These are phyloP conservation scores for Nowickia ferox DNA, from an alignment of 2,888 invertebrate genomes.

Conservation along the genomic window DNA sequence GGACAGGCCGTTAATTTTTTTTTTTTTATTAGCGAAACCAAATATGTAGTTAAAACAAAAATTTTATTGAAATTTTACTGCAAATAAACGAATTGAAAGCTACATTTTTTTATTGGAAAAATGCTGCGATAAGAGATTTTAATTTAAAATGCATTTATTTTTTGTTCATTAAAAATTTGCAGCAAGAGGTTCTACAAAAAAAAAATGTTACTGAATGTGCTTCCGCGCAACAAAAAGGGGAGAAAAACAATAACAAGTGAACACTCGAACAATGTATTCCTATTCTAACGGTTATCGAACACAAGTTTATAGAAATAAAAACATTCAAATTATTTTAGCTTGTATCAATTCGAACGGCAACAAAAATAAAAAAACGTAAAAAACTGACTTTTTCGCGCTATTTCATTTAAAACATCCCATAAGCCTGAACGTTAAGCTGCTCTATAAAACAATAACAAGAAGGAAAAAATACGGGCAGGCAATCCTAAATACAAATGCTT, in stretches of 20 bases:
- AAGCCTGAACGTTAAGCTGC: conserved; percentile 38
- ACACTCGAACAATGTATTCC: conserved; percentile 13
- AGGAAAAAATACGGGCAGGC: neutral
- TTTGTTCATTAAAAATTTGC: neutral
- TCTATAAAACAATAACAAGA: conserved; percentile 24
- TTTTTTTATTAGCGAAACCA: no score
- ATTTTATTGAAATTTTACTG: no score
- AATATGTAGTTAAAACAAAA: no score
- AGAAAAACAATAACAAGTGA: conserved; percentile 1
- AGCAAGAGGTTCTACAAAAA: neutral
- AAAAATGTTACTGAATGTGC: neutral
- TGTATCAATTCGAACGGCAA: conserved; percentile 31
- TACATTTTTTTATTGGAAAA: no score
- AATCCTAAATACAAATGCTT: conserved; percentile 53
- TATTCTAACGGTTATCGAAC: conserved; percentile 15
- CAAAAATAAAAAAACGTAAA: conserved; percentile 48
- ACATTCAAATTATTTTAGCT: conserved; percentile 38
- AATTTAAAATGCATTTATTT: neutral
- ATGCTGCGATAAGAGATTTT: neutral
- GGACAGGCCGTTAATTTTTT: no score
- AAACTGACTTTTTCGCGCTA: conserved; percentile 44
- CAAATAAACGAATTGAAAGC: no score
- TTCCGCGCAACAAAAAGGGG: neutral
- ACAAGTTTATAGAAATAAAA: conserved; percentile 32
- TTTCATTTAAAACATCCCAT: conserved; percentile 36